Percentiles rank a stretch among this genome's conserved stretches.
Evolutionary conservation across 2,113 vertebrate species (phyloP).

Genomic region (Castor canadensis): DNA sequence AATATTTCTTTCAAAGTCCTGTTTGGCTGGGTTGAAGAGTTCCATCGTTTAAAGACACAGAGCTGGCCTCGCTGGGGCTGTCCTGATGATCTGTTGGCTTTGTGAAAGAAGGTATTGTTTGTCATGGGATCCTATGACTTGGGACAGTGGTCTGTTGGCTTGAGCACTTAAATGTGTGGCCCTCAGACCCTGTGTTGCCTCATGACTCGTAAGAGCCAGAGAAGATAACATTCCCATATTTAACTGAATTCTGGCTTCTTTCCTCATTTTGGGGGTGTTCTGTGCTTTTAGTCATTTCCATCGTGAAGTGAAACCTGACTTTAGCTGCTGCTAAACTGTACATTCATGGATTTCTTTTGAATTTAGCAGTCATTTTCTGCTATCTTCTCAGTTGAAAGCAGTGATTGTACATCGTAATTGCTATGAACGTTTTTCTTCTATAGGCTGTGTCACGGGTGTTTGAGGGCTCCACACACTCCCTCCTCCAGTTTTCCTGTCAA

Average conservation of each 20-base stretch:
- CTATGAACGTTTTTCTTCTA: conserved; percentile 6
- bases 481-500: not conserved
- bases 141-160: not conserved
- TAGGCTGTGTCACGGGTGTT: conserved; percentile 34
- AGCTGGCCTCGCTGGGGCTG: not conserved
- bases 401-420: conserved; percentile 40
- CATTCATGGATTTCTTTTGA: not conserved
- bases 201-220: not conserved
- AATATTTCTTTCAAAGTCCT: conserved; percentile 34
- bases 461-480: not conserved
- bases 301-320: conserved; percentile 37
- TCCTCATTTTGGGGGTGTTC: not conserved
- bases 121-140: not conserved
- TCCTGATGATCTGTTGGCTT: conserved; percentile 7
- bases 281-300: not conserved
- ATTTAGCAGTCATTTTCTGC: not conserved
- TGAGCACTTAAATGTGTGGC: not conserved
- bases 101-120: conserved; percentile 50
- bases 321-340: not conserved
- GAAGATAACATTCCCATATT: not conserved
- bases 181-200: not conserved
- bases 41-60: not conserved
- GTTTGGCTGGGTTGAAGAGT: conserved; percentile 31
- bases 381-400: not conserved
- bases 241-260: conserved; percentile 18